phyloP scores from a whole-genome alignment of 2,888 invertebrate species.

The Octodonta nipae region DNA sequence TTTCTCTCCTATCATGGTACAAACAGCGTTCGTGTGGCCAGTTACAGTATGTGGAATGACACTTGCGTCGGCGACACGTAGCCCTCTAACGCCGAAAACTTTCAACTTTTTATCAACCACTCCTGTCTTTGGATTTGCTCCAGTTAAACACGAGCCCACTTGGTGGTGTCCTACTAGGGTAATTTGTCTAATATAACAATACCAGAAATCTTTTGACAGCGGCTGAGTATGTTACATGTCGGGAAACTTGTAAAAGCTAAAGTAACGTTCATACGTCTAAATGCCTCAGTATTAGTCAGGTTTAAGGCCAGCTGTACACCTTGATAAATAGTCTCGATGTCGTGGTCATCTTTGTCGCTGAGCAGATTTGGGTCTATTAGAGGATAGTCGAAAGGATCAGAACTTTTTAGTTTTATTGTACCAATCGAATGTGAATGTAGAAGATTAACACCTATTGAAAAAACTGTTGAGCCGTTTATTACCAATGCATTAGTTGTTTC shows the following conservation, averaged over 20 bases:
- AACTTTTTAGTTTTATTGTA: constrained; percentile 38
- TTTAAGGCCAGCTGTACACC: constrained; percentile 33
- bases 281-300: constrained; percentile 38
- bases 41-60: constrained; percentile 48
- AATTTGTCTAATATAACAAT: constrained; percentile 10
- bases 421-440: constrained; percentile 36
- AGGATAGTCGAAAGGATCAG: constrained; percentile 31
- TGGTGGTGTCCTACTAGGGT: constrained; percentile 41
- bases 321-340: constrained; percentile 40
- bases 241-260: constrained; percentile 8
- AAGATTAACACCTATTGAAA: too few relatives aligned
- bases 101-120: constrained; percentile 48
- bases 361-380: constrained; percentile 54
- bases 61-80: constrained; percentile 54
- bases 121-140: constrained; percentile 41
- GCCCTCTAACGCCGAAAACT: constrained; percentile 43
- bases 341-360: constrained; percentile 32
- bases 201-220: constrained; percentile 28
- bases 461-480: too few relatives aligned
- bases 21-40: constrained; percentile 54
- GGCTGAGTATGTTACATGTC: constrained; percentile 37
- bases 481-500: too few relatives aligned
- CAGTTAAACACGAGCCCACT: constrained; percentile 56
- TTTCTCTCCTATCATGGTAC: constrained; percentile 57
- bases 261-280: constrained; percentile 38